phyloP scores from a whole-genome alignment of 2,888 invertebrate species.

The Parnassius mnemosyne region DNA sequence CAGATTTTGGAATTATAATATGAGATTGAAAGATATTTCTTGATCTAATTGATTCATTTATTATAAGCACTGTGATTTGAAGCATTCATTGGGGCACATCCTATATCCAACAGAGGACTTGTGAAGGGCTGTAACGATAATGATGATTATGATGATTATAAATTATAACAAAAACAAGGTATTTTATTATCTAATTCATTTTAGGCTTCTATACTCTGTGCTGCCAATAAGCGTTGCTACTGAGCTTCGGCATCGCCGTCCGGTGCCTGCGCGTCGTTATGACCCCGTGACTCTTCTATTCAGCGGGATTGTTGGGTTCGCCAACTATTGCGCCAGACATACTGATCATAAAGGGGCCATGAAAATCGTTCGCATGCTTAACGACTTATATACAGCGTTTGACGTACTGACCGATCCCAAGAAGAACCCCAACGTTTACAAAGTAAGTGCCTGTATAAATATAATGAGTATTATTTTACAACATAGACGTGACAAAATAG shows the following conservation, averaged over 20 bases:
- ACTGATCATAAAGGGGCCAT: conserved; percentile 96
- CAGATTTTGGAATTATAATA: no score
- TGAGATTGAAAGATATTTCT: no score
- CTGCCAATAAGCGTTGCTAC: conserved; percentile 97
- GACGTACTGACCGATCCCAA: conserved; percentile 96
- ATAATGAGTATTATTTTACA: no score
- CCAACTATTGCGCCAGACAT: conserved; percentile 93
- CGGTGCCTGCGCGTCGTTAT: conserved; percentile 93
- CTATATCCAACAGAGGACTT: no score
- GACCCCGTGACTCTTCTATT: conserved; percentile 95
- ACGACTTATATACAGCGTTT: conserved; percentile 95
- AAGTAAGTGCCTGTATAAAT: conserved; percentile 79
- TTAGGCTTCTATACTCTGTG: conserved; percentile 95
- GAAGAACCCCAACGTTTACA: conserved; percentile 95
- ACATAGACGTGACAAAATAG: no score
- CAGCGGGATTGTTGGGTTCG: conserved; percentile 94
- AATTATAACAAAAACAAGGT: no score
- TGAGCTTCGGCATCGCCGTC: conserved; percentile 93
- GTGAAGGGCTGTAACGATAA: no score
- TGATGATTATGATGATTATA: no score
- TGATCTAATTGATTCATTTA: no score
- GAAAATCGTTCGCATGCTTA: conserved; percentile 97
- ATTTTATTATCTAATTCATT: neutral
- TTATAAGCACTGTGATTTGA: no score
- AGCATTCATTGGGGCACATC: no score